Conservation (phyloP, 2,888 invertebrate species). For the Trisateles emortualis region DNA sequence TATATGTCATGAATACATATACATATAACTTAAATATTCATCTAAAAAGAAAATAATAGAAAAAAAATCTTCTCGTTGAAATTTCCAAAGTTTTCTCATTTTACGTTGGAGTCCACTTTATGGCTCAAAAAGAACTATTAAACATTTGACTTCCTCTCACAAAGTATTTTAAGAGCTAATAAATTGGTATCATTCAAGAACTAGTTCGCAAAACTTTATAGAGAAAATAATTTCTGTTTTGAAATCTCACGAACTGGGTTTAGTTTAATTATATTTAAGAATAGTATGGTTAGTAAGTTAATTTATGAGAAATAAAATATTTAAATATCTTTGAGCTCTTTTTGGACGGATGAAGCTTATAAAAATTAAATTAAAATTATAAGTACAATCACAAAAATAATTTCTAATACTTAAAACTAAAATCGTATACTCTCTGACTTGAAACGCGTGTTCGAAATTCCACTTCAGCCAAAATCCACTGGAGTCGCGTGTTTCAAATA, state of each 20-base stretch:
- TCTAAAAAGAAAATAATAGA: constrained; percentile 3
- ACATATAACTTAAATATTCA: constrained; percentile 1
- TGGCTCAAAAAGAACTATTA: constrained; percentile 17
- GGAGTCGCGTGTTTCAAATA: constrained; percentile 24
- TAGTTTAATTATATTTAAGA: not conserved
- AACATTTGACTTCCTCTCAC: constrained; percentile 16
- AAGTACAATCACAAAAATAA: constrained; percentile 2
- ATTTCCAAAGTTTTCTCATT: constrained; percentile 21
- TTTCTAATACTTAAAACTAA: constrained; percentile 16
- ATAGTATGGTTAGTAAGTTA: not conserved
- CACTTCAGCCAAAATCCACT: constrained; percentile 26
- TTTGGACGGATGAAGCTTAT: constrained; percentile 35
- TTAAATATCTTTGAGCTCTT: constrained; percentile 21
- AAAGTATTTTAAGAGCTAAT: constrained; percentile 21
- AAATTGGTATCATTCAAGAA: constrained; percentile 22
- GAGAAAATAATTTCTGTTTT: constrained; percentile 6
- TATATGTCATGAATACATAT: too few species aligned
- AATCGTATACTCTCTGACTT: constrained; percentile 26
- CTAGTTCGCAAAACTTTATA: constrained; percentile 1
- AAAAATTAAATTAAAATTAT: not conserved
- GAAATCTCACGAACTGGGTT: not conserved
- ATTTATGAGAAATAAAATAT: constrained; percentile 12
- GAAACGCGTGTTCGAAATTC: constrained; percentile 25
- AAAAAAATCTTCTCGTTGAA: constrained; percentile 12
- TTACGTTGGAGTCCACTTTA: constrained; percentile 7